These are phyloP conservation scores for Nomada fabriciana DNA, from an alignment of 2,888 invertebrate genomes.

Conservation along the genomic window DNA sequence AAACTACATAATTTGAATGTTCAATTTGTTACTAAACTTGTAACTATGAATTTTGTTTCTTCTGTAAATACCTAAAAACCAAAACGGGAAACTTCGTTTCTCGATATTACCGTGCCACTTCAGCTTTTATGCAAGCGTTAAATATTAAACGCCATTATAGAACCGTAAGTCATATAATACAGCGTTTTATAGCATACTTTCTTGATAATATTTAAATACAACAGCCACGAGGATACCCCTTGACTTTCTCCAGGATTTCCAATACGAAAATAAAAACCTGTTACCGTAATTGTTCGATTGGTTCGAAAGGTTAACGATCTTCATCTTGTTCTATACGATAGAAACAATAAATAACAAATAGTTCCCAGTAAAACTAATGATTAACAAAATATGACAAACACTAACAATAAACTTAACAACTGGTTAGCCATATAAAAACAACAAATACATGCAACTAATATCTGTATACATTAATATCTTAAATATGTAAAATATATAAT, in stretches of 20 bases:
- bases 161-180: slow-evolving; percentile 23
- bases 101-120: slow-evolving; percentile 31
- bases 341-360: slow-evolving; percentile 23
- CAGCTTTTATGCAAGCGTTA: slow-evolving; percentile 26
- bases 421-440: slow-evolving; percentile 37
- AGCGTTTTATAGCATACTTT: slow-evolving; percentile 12
- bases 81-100: slow-evolving; percentile 21
- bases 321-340: not conserved
- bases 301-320: slow-evolving; percentile 19
- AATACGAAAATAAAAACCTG: not conserved
- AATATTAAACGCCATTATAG: slow-evolving; percentile 28
- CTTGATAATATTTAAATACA: not conserved
- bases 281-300: slow-evolving; percentile 11
- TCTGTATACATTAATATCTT: slow-evolving; percentile 1
- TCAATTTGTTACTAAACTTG: slow-evolving; percentile 33
- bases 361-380: slow-evolving; percentile 19
- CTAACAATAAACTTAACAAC: slow-evolving; percentile 12
- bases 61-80: slow-evolving; percentile 40
- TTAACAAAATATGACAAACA: slow-evolving; percentile 25
- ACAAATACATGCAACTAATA: slow-evolving; percentile 12
- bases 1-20: slow-evolving; percentile 48
- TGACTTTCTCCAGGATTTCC: not conserved
- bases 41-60: slow-evolving; percentile 32
- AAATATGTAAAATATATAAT: slow-evolving; percentile 27
- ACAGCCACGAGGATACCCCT: not conserved